Evolutionary conservation across 2,113 vertebrate species (phyloP), one percentile per base, ranked within the genome.

Genomic region (Chascanopsetta lugubris): DNA sequence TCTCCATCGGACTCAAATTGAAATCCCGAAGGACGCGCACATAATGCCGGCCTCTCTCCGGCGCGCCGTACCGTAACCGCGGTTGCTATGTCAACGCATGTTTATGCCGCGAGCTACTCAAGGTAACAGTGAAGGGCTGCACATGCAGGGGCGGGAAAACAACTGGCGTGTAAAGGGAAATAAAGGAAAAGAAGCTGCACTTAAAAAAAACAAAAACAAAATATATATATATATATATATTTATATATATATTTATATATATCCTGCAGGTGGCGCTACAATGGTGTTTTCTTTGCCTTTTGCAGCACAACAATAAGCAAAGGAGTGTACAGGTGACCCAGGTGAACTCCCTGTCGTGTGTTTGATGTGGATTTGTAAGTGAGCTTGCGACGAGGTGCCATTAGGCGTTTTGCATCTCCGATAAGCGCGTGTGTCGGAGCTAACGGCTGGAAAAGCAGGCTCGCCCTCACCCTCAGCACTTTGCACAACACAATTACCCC

Each of bases 401-500:
- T 42, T 42, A n/a, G 38, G 38, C 17, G 17, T 17, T n/a, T 42
- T 42, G 38, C 38, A 42, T 42, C 38, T 7, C 2, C 17, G 38
- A 42, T 42, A 42, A 42, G n/a, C 38, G 61, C 61, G 20, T 47
- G 12, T 55, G 32, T 70, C 46, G 13, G 8, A 58, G 21, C 43
- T 49, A 17, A 42, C 38, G 24, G 22, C 30, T 50, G 9, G 4
- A 21, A 48, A 26, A 46, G 1, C 0, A 34, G 10, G 21, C 54
- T 61, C 46, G 6, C 24, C 25, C 47, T 53, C 26, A 1, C 5
- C 43, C 32, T 38, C 27, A 45, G 30, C 60, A 34, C 26, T 27
- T 54, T 67, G 43, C 43, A 54, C 9, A 49, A 17, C 55, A 32
- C 27, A 72, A 51, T 59, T 25, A 53, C 43, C n/a, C n/a, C n/a